Conservation (phyloP, 1,140 invertebrate species). For the Ylistrum balloti region DNA sequence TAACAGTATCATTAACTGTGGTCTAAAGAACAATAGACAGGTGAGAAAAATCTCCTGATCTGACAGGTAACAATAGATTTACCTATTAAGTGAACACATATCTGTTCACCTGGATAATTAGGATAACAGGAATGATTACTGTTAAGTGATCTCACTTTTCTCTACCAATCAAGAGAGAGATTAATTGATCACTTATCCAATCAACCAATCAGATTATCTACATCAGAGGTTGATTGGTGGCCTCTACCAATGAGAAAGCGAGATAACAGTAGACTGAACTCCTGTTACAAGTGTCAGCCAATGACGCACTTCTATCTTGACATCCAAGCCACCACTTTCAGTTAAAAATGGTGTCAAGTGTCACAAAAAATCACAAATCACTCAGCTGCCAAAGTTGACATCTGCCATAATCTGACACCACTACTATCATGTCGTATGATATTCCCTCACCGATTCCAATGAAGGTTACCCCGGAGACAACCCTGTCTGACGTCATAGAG, state of each 20-base stretch:
- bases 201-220: background rate
- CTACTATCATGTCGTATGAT: background rate
- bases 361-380: background rate
- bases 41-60: no score
- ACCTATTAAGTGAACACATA: background rate
- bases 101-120: background rate
- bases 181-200: background rate
- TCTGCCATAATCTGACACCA: background rate
- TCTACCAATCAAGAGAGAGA: background rate
- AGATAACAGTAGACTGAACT: background rate
- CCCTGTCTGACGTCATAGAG: background rate
- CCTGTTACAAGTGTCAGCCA: background rate
- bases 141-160: background rate
- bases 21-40: background rate
- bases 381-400: slow-evolving; percentile 6
- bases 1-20: background rate
- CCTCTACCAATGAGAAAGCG: background rate
- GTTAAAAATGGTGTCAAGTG: background rate
- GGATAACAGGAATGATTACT: slow-evolving; percentile 1
- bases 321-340: background rate
- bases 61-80: background rate
- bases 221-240: background rate
- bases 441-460: background rate
- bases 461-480: background rate
- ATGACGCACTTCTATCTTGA: background rate